Evolutionary conservation across 2,888 invertebrate genomes (phyloP).

Genomic region (Gastracanthus pulcherrimus): DNA sequence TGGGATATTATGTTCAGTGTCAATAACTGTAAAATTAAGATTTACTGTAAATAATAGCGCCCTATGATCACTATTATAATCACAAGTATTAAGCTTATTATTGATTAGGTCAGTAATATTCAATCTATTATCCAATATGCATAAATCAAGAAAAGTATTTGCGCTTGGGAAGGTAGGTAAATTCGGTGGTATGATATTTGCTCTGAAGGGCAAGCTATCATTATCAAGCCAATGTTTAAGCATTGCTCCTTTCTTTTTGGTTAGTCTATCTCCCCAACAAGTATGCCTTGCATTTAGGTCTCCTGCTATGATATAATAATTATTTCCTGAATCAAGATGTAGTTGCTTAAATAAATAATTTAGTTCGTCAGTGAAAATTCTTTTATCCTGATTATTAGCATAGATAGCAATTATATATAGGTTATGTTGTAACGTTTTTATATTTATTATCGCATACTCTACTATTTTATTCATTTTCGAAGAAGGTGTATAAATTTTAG

Average conservation of each 20-base stretch:
- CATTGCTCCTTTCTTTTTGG: conserved; percentile 30
- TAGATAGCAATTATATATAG: conserved; percentile 53
- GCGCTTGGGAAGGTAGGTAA: neutral
- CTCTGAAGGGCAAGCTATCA: neutral
- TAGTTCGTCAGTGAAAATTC: conserved; percentile 55
- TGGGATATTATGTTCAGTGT: no score
- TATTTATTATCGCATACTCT: conserved; percentile 49
- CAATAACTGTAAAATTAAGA: no score
- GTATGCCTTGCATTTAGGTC: conserved; percentile 56
- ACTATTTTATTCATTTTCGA: neutral
- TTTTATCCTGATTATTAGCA: conserved; percentile 40
- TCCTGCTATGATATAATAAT: conserved; percentile 55
- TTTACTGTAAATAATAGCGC: no score
- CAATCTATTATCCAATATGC: neutral
- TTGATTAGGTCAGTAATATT: neutral
- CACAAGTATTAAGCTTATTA: neutral
- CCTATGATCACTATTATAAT: no score
- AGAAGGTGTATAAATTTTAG: neutral
- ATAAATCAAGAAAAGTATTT: neutral
- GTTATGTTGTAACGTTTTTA: neutral
- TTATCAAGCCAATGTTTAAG: conserved; percentile 34
- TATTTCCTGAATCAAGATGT: conserved; percentile 4
- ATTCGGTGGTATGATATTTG: conserved; percentile 4
- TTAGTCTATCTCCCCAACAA: conserved; percentile 19
- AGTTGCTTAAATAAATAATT: conserved; percentile 27